Conservation (phyloP, 2,888 invertebrate species). For the Ennomos erosarius region DNA sequence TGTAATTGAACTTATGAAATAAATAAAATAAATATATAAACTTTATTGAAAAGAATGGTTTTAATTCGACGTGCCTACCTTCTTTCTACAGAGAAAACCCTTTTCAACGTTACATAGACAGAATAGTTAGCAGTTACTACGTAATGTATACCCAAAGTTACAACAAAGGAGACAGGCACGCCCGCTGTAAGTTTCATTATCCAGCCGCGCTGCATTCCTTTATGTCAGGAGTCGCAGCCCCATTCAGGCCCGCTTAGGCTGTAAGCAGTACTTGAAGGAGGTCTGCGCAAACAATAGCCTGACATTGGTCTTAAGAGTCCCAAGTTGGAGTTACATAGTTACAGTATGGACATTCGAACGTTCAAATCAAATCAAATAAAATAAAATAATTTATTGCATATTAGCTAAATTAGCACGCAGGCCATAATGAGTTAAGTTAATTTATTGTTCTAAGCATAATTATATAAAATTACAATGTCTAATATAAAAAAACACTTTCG, state of each 20-base stretch:
- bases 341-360: slow-evolving; percentile 11
- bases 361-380: too few relatives aligned
- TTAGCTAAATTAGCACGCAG: too few relatives aligned
- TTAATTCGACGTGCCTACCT: too few relatives aligned
- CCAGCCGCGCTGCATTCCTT: slow-evolving; percentile 17
- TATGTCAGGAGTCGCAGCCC: slow-evolving; percentile 19
- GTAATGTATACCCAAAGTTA: slow-evolving; percentile 2
- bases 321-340: background rate
- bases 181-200: slow-evolving; percentile 19
- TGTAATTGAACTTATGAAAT: too few relatives aligned
- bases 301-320: background rate
- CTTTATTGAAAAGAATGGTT: too few relatives aligned
- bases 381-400: too few relatives aligned
- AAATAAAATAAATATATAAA: too few relatives aligned
- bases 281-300: slow-evolving; percentile 23
- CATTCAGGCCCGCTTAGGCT: slow-evolving; percentile 15
- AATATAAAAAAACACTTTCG: too few relatives aligned
- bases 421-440: too few relatives aligned
- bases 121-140: too few relatives aligned
- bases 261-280: slow-evolving; percentile 20
- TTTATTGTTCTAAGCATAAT: too few relatives aligned
- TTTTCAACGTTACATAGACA: slow-evolving; percentile 4
- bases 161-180: slow-evolving; percentile 6
- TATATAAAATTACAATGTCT: too few relatives aligned
- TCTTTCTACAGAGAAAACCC: slow-evolving; percentile 8